A percentile compares a stretch with the other conserved stretches of the same genome.
These are phyloP conservation scores for Lucilia cuprina DNA, from an alignment of 1,140 invertebrate genomes.

Conservation along the genomic window DNA sequence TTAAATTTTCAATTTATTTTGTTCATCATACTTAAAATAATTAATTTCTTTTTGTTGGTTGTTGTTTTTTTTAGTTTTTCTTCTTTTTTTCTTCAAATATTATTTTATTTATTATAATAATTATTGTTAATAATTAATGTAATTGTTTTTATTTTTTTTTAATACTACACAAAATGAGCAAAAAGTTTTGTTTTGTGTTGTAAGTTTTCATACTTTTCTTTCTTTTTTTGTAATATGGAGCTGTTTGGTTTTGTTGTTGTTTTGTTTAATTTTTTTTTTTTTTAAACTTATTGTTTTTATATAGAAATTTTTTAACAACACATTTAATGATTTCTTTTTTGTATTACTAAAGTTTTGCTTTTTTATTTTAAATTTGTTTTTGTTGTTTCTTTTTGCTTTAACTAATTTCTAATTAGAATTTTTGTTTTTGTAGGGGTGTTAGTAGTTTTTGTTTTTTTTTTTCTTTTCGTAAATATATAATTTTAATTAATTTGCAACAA, in stretches of 20 bases:
- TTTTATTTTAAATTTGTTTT: conserved; percentile 17
- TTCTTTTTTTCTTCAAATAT: neutral
- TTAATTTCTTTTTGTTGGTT: neutral
- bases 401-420: conserved; percentile 18
- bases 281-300: neutral
- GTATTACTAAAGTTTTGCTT: neutral
- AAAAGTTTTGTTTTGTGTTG: neutral
- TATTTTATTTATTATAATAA: neutral
- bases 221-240: no score
- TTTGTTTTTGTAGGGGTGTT: neutral
- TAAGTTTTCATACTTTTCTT: no score
- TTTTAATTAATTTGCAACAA: neutral
- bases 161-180: conserved; percentile 30
- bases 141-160: no score
- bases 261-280: neutral
- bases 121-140: neutral
- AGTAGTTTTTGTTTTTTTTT: neutral
- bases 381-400: neutral
- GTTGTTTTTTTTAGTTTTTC: conserved; percentile 11
- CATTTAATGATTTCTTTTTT: neutral
- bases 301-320: neutral
- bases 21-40: conserved; percentile 30
- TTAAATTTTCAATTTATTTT: conserved; percentile 29
- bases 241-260: neutral
- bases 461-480: neutral